phyloP scores from a whole-genome alignment of 1,140 invertebrate genomes.

The Eueides isabella region DNA sequence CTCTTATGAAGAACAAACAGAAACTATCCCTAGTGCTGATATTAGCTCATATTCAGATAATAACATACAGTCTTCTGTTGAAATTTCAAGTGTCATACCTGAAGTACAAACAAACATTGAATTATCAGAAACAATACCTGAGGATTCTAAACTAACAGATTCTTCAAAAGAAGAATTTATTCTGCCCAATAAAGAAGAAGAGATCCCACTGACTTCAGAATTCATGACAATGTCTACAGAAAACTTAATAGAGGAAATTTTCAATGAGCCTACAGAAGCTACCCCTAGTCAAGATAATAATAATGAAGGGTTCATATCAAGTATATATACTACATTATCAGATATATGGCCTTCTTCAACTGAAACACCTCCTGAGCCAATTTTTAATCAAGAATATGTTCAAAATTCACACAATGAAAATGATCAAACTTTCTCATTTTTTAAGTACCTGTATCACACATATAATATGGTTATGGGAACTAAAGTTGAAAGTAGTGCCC shows the following conservation, averaged over 20 bases:
- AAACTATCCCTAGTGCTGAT: conserved; percentile 37
- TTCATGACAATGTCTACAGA: conserved; percentile 32
- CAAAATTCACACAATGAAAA: conserved; percentile 42
- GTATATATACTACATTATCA: conserved; percentile 58
- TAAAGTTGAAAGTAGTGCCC: conserved; percentile 55
- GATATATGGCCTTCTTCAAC: conserved; percentile 57
- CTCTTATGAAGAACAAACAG: conserved; percentile 21
- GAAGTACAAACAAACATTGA: conserved; percentile 30
- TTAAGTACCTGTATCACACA: conserved; percentile 55
- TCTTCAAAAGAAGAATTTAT: conserved; percentile 18
- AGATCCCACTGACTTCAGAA: conserved; percentile 24
- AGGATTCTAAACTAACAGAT: conserved; percentile 29
- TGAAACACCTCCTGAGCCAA: conserved; percentile 51
- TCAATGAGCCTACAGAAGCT: conserved; percentile 42
- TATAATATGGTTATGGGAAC: conserved; percentile 60
- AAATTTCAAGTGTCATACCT: conserved; percentile 11
- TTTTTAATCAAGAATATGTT: conserved; percentile 59
- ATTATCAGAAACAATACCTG: conserved; percentile 16
- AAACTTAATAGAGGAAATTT: conserved; percentile 44
- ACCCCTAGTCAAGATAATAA: conserved; percentile 42
- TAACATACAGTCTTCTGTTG: not conserved
- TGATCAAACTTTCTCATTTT: conserved; percentile 59
- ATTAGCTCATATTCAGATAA: conserved; percentile 9
- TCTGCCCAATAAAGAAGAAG: conserved; percentile 21
- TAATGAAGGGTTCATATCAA: conserved; percentile 53